A percentile compares a stretch with the other conserved stretches of the same genome.
Evolutionary conservation across 2,888 invertebrate genomes (phyloP).

Genomic region (Aleiodes leptofemur): DNA sequence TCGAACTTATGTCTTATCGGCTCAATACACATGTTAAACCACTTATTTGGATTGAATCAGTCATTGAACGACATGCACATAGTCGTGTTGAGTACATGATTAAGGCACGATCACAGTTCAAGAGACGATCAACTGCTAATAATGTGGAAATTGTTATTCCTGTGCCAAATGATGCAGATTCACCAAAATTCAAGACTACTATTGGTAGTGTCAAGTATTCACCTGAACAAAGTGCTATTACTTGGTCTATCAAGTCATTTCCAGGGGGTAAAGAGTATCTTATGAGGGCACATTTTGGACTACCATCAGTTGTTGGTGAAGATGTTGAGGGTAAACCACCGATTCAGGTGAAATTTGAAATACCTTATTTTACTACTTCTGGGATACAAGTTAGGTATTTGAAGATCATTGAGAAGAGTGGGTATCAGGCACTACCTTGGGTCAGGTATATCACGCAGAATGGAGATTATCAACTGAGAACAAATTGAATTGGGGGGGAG

Average conservation of each 20-base stretch:
- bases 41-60: constrained; percentile 98
- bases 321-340: constrained; percentile 97
- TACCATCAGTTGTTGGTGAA: constrained; percentile 96
- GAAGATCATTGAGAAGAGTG: constrained; percentile 99
- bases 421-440: constrained; percentile 99
- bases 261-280: constrained; percentile 99
- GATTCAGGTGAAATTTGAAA: constrained; percentile 99
- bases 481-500: constrained; percentile 79
- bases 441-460: constrained; percentile 99
- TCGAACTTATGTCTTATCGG: constrained; percentile 98
- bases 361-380: constrained; percentile 98
- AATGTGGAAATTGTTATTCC: constrained; percentile 99
- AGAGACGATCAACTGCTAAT: constrained; percentile 97
- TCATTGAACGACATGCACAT: constrained; percentile 97
- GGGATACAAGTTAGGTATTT: constrained; percentile 97
- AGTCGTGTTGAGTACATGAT: constrained; percentile 99
- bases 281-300: constrained; percentile 98
- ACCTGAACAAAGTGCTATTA: constrained; percentile 96
- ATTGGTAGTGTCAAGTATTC: constrained; percentile 98
- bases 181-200: constrained; percentile 98
- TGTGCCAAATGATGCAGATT: constrained; percentile 97
- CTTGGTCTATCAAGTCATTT: constrained; percentile 98
- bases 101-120: constrained; percentile 99
- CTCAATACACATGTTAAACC: constrained; percentile 98
- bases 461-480: constrained; percentile 98